phyloP scores from a whole-genome alignment of 2,888 invertebrate species.

The Thecocarcelia acutangulata region DNA sequence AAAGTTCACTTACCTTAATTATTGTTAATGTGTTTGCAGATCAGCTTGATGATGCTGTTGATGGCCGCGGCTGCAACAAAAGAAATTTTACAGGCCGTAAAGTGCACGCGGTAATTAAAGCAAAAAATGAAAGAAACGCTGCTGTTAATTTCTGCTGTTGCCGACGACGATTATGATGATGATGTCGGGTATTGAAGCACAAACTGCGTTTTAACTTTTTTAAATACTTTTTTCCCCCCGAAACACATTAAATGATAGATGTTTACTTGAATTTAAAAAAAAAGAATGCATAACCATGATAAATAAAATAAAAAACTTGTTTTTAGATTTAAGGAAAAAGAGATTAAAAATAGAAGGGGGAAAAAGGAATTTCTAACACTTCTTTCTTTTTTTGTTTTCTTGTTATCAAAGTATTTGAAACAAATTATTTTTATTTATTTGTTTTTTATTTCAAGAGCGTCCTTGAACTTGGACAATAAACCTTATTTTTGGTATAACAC shows the following conservation, averaged over 20 bases:
- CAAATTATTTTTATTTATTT: slow-evolving; percentile 45
- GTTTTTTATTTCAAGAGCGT: slow-evolving; percentile 65
- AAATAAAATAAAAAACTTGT: slow-evolving; percentile 5
- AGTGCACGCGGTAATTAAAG: background rate
- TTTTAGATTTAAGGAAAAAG: background rate
- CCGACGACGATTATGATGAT: background rate
- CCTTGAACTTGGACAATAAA: slow-evolving; percentile 77
- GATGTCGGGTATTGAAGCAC: slow-evolving; percentile 16
- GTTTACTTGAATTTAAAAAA: slow-evolving; percentile 14
- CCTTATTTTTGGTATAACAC: slow-evolving; percentile 54
- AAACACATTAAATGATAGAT: slow-evolving; percentile 2
- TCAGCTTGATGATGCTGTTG: background rate
- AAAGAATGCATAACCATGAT: background rate
- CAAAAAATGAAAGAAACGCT: background rate
- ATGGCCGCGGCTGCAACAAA: background rate
- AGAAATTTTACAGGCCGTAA: slow-evolving; percentile 5
- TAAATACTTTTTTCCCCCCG: slow-evolving; percentile 5
- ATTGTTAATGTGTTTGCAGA: slow-evolving; percentile 7
- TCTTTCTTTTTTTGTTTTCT: slow-evolving; percentile 1
- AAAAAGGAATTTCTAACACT: slow-evolving; percentile 18
- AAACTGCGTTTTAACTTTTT: slow-evolving; percentile 43
- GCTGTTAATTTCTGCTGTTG: background rate
- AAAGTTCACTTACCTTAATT: slow-evolving; percentile 63
- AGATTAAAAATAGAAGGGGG: slow-evolving; percentile 12
- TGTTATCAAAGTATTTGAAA: slow-evolving; percentile 20